Evolutionary conservation across 2,113 vertebrate genomes (phyloP), one percentile per base, ranked within the genome.

Genomic region (Corythaeola cristata): DNA sequence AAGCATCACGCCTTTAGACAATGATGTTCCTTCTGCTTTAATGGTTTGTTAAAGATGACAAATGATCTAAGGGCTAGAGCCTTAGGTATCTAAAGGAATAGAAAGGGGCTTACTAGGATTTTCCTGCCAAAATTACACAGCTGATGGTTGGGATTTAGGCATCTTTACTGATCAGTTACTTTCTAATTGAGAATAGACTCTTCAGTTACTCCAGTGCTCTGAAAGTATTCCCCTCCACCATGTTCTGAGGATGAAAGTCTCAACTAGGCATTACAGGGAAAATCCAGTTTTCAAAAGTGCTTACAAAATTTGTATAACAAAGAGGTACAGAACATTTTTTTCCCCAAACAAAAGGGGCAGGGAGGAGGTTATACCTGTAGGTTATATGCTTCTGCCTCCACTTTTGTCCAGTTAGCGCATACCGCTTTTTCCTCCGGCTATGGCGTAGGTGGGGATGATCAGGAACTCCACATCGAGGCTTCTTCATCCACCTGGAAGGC

Each of bases 381-480:
- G 99, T 99, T 95, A 99, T 99, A 96, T 99, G 99, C 78, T 99
- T 99, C 88, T 99, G 99, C 37, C 99, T 98, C 99, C 99, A 99
- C 74, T 99, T 99, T 93, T 99, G 99, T 24, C 99, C 99, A 7
- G 99, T 99, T 89, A 99, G 98, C 2, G 99, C 99, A n/a, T 99
- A 99, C 45, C 99, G 99, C 96, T 99, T 99, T 91, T 99, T 99
- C 98, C 99, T 98, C 93, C 98, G 98, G 82, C 98, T 98, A 10
- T 95, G 98, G 96, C 98, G 99, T 91, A 98, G 96, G 96, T 99
- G 98, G 39, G 99, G 99, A 80, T 99, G 99, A 80, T 99, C 99
- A 3, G 99, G 99, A 86, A 99, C 99, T 30, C 99, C 99, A 81
- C 99, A 99, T 23, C 99, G 99, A 94, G 99, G 99, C 64, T 98